Percentiles rank a stretch among this genome's conserved stretches.
Conservation (phyloP, 2,888 invertebrate genomes). For the Agrotis puta region DNA sequence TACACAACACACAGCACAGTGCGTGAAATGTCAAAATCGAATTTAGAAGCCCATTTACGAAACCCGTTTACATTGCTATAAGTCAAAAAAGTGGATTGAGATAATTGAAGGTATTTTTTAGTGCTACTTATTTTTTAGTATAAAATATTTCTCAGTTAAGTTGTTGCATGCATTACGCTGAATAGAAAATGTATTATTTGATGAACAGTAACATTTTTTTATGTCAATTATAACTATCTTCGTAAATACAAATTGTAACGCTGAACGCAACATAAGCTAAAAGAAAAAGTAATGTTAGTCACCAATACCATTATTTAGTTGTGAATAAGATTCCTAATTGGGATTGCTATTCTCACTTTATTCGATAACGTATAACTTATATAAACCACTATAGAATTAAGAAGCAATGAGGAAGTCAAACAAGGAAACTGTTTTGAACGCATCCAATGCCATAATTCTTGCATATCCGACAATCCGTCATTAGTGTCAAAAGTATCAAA, state of each 20-base stretch:
- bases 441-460: slow-evolving; percentile 57
- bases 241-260: not conserved
- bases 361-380: not conserved
- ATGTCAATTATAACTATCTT: slow-evolving; percentile 5
- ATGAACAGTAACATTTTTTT: not conserved
- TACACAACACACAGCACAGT: slow-evolving; percentile 80
- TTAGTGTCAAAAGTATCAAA: slow-evolving; percentile 89
- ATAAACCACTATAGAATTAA: not conserved
- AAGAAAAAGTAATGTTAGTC: too few species aligned
- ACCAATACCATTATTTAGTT: too few species aligned
- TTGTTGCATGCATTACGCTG: not conserved
- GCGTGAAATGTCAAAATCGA: slow-evolving; percentile 45
- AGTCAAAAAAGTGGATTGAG: not conserved
- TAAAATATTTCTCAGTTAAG: not conserved
- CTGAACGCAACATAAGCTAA: not conserved
- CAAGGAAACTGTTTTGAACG: slow-evolving; percentile 57
- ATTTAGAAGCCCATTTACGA: slow-evolving; percentile 4
- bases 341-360: not conserved
- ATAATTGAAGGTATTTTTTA: not conserved
- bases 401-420: not conserved
- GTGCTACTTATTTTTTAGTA: not conserved
- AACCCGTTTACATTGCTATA: not conserved
- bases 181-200: not conserved
- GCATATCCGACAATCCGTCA: slow-evolving; percentile 73
- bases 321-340: too few species aligned